Evolutionary conservation across 2,888 invertebrate species (phyloP).

Genomic region (Oscheius myriophilus): DNA sequence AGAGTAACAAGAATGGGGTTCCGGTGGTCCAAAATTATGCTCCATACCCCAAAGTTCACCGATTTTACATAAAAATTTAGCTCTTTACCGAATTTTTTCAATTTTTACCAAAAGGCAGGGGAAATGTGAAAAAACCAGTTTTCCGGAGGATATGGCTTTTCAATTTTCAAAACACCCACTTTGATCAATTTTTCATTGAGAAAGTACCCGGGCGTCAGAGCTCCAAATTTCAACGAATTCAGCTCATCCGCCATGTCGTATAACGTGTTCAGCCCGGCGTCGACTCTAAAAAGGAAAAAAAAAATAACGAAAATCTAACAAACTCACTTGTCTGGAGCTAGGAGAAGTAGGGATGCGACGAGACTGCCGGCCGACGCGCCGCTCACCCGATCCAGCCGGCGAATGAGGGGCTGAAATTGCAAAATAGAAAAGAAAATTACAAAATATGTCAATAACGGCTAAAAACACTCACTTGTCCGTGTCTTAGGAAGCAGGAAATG

Average conservation of each 20-base stretch:
- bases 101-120: too few species aligned
- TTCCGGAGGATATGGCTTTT: background rate
- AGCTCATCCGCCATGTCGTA: conserved; percentile 67
- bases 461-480: conserved; percentile 54
- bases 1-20: too few species aligned
- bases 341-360: conserved; percentile 56
- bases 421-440: background rate
- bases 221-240: conserved; percentile 61
- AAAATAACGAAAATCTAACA: conserved; percentile 2
- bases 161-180: conserved; percentile 15
- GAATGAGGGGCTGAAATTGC: conserved; percentile 36
- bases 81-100: too few species aligned
- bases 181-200: conserved; percentile 55
- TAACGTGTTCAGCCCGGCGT: conserved; percentile 53
- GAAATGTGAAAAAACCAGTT: too few species aligned
- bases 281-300: conserved; percentile 34
- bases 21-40: too few species aligned
- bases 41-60: too few species aligned
- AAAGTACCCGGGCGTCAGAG: conserved; percentile 67
- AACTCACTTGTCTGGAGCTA: conserved; percentile 56
- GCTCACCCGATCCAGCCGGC: conserved; percentile 49
- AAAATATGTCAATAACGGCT: background rate
- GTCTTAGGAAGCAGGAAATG: conserved; percentile 56
- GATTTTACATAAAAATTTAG: too few species aligned
- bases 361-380: conserved; percentile 68